Evolutionary conservation across 2,113 vertebrate genomes (phyloP), one percentile per base, ranked within the genome.

Genomic region (Ctenomys sociabilis): DNA sequence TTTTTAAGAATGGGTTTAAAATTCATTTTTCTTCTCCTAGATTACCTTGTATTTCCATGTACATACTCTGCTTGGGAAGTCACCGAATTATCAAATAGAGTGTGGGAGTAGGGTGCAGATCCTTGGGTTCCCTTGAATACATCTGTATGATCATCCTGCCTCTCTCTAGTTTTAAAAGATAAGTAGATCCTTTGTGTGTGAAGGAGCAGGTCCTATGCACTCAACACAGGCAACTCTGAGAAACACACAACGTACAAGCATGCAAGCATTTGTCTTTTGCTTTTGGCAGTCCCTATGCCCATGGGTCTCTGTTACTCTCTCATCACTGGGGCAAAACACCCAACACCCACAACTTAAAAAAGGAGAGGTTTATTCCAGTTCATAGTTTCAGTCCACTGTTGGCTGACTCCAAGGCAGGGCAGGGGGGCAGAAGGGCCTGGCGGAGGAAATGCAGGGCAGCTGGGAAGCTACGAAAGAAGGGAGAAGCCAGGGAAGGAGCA

Each of bases 1-100:
- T 85, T 88, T 63, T 7, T 86, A 91, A 94, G 28, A 37, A 85
- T 32, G 61, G 85, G 54, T 83, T 93, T 73, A 70, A 78, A 66
- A 73, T 80, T 81, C 3, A 1, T 66, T 85, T 85, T 97, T 90
- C 84, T 77, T 92, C 35, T 90, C 52, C 2, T 40, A 30, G 30
- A 57, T 89, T 94, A 59, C 35, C 37, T 21, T 66, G 16, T 14
- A 17, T 84, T 13, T 80, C 82, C 52, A 70, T 11, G 40, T 45
- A 11, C 22, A 83, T 8, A 30, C 1, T 97, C 49, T 91, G 68
- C 57, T 87, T 92, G 83, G 35, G 17, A 70, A 94, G 73, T 4
- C 37, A 54, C 28, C 30, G 80, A 86, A 49, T 88, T 63, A 32
- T 19, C 45, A 45, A 75, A 26, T 12, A 28, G 28, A 30, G 5